Evolutionary conservation across 2,888 invertebrate genomes (phyloP).

Genomic region (Drosophila prostipennis): DNA sequence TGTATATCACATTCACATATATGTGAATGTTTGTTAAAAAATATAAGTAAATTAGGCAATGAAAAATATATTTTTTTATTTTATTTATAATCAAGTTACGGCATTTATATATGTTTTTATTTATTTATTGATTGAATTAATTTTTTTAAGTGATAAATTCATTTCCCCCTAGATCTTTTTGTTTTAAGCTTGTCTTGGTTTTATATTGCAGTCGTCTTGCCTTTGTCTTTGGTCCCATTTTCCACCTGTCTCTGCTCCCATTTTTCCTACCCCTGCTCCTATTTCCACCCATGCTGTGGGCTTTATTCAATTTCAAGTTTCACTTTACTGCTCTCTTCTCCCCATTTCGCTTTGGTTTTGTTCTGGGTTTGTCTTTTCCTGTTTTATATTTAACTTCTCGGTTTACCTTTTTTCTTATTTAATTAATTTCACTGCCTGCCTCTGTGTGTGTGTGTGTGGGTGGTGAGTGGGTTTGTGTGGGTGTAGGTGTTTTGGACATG

Average conservation of each 20-base stretch:
- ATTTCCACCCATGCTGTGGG: constrained; percentile 28
- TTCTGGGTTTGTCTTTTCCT: constrained; percentile 72
- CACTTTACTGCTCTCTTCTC: constrained; percentile 47
- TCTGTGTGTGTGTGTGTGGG: constrained; percentile 22
- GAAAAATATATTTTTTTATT: too few species aligned
- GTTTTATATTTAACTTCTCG: constrained; percentile 77
- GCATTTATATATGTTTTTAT: too few species aligned
- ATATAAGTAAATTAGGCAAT: too few species aligned
- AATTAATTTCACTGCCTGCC: constrained; percentile 70
- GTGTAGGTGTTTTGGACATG: constrained; percentile 23
- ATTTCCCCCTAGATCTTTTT: constrained; percentile 2
- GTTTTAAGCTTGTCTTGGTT: constrained; percentile 11
- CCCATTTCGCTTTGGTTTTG: constrained; percentile 42
- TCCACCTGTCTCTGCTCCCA: constrained; percentile 6
- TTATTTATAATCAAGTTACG: too few species aligned
- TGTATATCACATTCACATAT: too few species aligned
- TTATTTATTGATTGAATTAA: too few species aligned
- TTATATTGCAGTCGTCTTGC: constrained; percentile 59
- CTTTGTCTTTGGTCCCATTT: constrained; percentile 51
- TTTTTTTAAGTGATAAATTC: too few species aligned
- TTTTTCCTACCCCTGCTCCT: constrained; percentile 11
- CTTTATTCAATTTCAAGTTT: constrained; percentile 80
- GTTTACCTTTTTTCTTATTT: constrained; percentile 80
- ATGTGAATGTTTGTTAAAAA: too few species aligned
- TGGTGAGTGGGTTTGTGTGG: constrained; percentile 4